Evolutionary conservation across 2,113 vertebrate species (phyloP).

Genomic region (Phoenicopterus ruber): DNA sequence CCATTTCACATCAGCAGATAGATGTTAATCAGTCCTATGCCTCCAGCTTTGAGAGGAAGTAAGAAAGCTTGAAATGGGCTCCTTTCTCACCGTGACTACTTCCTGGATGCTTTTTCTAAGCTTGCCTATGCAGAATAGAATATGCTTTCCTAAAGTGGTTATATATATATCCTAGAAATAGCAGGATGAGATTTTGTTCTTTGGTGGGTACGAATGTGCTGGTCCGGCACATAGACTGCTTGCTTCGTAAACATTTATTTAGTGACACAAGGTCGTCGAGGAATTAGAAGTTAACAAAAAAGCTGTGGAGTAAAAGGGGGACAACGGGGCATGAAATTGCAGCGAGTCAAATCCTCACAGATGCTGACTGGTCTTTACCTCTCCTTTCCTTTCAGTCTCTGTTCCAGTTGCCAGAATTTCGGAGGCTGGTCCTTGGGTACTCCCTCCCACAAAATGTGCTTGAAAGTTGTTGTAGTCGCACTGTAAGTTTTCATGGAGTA

Average conservation of each 20-base stretch:
- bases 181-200: neutral
- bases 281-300: neutral
- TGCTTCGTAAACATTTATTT: rapidly evolving
- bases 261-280: rapidly evolving
- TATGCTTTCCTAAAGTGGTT: neutral
- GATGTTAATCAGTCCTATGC: neutral
- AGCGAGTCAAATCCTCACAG: neutral
- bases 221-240: neutral
- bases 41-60: neutral
- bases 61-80: neutral
- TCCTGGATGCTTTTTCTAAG: neutral
- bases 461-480: slow-evolving; percentile 82
- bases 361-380: neutral
- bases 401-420: slow-evolving; percentile 92
- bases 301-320: neutral
- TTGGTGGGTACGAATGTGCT: neutral
- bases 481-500: slow-evolving; percentile 75
- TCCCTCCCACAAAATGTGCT: slow-evolving; percentile 82
- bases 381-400: slow-evolving; percentile 81
- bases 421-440: slow-evolving; percentile 91
- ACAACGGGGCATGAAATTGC: too few relatives aligned
- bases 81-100: neutral
- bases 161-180: neutral
- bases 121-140: neutral
- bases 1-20: neutral